A percentile compares a stretch with the other conserved stretches of the same genome.
Evolutionary conservation across 2,888 invertebrate genomes (phyloP).

Genomic region (Amphipyra berbera): DNA sequence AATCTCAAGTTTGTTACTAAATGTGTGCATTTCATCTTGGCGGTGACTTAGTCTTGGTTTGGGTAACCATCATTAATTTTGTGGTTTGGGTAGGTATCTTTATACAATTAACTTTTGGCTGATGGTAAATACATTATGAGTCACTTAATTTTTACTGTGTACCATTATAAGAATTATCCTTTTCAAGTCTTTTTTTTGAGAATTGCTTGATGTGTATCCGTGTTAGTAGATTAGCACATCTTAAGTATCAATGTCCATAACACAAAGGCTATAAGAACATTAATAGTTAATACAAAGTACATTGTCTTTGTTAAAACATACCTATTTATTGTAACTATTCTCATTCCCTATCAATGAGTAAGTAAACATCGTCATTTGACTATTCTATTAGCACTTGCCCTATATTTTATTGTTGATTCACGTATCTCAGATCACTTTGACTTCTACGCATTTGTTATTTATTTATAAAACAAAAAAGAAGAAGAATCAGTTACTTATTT

Average conservation of each 20-base stretch:
- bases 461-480: background rate
- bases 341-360: conserved; percentile 51
- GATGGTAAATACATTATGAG: too few relatives aligned
- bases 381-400: conserved; percentile 57
- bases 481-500: conserved; percentile 1
- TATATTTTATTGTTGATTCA: conserved; percentile 49
- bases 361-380: conserved; percentile 49
- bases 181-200: too few relatives aligned
- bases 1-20: too few relatives aligned
- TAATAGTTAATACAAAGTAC: conserved; percentile 1
- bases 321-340: conserved; percentile 44
- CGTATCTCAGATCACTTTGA: conserved; percentile 36
- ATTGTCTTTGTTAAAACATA: background rate
- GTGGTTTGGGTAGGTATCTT: too few relatives aligned
- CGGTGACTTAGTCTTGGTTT: too few relatives aligned
- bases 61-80: too few relatives aligned
- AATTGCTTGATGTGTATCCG: too few relatives aligned
- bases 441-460: conserved; percentile 1
- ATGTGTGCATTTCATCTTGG: too few relatives aligned
- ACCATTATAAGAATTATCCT: too few relatives aligned
- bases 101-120: too few relatives aligned
- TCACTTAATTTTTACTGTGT: too few relatives aligned
- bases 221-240: too few relatives aligned
- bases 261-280: conserved; percentile 2
- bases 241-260: background rate